Conservation (phyloP, 2,888 invertebrate genomes). For the Leptopilina syphax region DNA sequence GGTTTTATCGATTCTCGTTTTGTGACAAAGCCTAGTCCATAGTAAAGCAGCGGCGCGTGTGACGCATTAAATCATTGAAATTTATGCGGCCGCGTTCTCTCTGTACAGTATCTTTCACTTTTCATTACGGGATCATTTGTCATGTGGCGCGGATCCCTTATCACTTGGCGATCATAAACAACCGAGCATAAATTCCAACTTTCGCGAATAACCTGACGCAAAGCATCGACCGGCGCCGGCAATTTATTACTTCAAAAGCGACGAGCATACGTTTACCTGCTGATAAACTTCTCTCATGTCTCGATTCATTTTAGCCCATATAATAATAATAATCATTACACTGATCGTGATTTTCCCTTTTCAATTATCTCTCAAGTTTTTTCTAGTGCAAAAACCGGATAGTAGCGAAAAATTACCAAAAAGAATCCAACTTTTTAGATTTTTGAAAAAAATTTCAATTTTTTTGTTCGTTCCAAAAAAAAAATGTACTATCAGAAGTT, state of each 20-base stretch:
- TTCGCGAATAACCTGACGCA: conserved; percentile 76
- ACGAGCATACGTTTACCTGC: conserved; percentile 67
- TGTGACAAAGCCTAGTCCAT: conserved; percentile 24
- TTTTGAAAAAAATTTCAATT: too few species aligned
- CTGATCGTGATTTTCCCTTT: conserved; percentile 43
- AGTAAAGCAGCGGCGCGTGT: conserved; percentile 58
- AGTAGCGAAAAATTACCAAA: too few species aligned
- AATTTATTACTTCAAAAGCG: conserved; percentile 74
- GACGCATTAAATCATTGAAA: conserved; percentile 77
- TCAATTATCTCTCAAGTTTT: neutral
- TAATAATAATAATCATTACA: conserved; percentile 54
- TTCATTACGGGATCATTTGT: conserved; percentile 77
- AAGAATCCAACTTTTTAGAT: too few species aligned
- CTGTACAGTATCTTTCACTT: conserved; percentile 76
- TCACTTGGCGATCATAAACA: conserved; percentile 77
- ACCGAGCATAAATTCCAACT: conserved; percentile 76
- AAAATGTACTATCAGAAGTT: too few species aligned
- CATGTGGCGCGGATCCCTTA: conserved; percentile 76
- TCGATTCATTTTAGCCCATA: conserved; percentile 50
- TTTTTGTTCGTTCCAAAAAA: too few species aligned
- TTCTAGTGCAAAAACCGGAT: too few species aligned
- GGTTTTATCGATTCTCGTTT: conserved; percentile 68
- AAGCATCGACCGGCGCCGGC: conserved; percentile 70
- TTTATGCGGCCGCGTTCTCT: conserved; percentile 73
- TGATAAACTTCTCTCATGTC: conserved; percentile 65